Evolutionary conservation across 2,888 invertebrate genomes (phyloP).

Genomic region (Chrysodeixis includens): DNA sequence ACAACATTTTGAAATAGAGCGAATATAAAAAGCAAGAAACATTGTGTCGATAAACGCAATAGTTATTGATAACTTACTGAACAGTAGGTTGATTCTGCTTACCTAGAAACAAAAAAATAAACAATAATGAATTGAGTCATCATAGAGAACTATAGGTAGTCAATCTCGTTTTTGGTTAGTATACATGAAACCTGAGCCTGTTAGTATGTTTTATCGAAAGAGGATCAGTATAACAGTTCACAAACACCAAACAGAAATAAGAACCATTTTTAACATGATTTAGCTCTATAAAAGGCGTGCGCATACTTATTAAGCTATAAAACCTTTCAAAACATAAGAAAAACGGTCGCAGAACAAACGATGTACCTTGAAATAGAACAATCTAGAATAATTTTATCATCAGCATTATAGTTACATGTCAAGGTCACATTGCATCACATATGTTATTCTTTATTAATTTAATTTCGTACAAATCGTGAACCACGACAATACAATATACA

Average conservation of each 20-base stretch:
- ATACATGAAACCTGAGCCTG: background rate
- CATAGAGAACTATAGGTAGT: background rate
- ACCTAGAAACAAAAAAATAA: constrained; percentile 42
- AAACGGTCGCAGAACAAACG: background rate
- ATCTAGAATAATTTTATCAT: constrained; percentile 34
- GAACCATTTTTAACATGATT: background rate
- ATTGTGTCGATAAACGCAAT: background rate
- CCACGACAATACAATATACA: constrained; percentile 25
- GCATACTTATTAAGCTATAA: constrained; percentile 8
- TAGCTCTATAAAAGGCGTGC: constrained; percentile 9
- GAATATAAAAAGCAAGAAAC: background rate
- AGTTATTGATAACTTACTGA: constrained; percentile 38
- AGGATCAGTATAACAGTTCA: background rate
- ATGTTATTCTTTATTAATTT: constrained; percentile 36
- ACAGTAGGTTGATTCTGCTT: constrained; percentile 22
- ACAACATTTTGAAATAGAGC: background rate
- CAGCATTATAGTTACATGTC: constrained; percentile 36
- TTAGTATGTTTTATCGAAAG: background rate
- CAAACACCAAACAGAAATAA: background rate
- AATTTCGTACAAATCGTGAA: constrained; percentile 17
- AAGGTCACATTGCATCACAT: constrained; percentile 49
- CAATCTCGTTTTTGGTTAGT: background rate
- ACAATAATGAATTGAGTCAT: constrained; percentile 17
- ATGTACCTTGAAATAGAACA: constrained; percentile 25
- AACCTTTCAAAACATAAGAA: constrained; percentile 10